These are phyloP conservation scores for Apamea anceps DNA, from an alignment of 2,888 invertebrate genomes.

Conservation along the genomic window DNA sequence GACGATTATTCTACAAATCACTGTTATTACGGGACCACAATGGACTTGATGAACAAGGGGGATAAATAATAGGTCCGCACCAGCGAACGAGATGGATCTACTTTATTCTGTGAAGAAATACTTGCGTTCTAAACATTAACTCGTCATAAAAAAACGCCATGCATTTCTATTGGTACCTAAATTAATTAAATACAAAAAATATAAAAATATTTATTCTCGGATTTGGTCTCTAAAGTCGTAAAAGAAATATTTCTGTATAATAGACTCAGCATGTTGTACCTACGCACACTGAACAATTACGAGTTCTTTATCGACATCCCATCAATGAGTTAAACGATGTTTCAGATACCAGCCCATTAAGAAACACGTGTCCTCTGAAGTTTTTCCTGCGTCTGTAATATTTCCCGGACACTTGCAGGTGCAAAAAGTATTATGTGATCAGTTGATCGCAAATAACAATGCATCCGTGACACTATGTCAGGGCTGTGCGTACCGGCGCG, in stretches of 20 bases:
- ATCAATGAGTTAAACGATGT: constrained; percentile 55
- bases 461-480: constrained; percentile 62
- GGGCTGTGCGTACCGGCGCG: constrained; percentile 60
- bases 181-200: constrained; percentile 41
- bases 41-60: constrained; percentile 78
- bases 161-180: constrained; percentile 24
- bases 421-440: constrained; percentile 63
- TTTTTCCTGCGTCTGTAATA: constrained; percentile 55
- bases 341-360: constrained; percentile 53
- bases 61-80: constrained; percentile 65
- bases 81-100: constrained; percentile 58
- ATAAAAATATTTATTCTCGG: constrained; percentile 11
- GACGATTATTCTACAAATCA: constrained; percentile 84
- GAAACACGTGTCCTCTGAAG: constrained; percentile 54
- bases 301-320: constrained; percentile 54
- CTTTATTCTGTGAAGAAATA: constrained; percentile 34
- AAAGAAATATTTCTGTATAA: constrained; percentile 53
- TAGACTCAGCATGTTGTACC: constrained; percentile 59
- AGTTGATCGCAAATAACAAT: constrained; percentile 61
- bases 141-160: constrained; percentile 25
- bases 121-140: constrained; percentile 2
- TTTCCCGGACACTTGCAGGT: constrained; percentile 55
- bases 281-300: constrained; percentile 45
- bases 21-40: constrained; percentile 85
- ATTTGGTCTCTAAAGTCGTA: constrained; percentile 29